Conservation (phyloP, 2,113 vertebrate genomes). For the Mixornis gularis region DNA sequence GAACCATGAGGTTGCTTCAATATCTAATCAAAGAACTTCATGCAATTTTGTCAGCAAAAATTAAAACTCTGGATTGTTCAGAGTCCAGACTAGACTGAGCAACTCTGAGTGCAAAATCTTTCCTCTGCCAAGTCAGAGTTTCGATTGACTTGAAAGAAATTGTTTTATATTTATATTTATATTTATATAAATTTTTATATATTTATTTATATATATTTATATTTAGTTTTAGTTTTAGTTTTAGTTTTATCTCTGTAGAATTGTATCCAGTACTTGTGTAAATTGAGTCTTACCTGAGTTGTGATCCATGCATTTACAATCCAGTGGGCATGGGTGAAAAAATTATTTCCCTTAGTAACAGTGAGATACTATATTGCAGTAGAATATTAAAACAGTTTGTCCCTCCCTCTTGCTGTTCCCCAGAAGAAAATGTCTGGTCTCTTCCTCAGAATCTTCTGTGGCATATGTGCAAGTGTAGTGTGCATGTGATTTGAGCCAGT, state of each 20-base stretch:
- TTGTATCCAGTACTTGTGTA: neutral
- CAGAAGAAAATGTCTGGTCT: neutral
- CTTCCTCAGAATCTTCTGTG: neutral
- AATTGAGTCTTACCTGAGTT: neutral
- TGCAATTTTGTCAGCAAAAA: neutral
- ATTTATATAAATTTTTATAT: too few species aligned
- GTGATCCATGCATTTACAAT: neutral
- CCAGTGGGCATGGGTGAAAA: neutral
- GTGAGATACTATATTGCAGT: neutral
- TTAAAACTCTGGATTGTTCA: neutral
- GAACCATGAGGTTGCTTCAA: neutral
- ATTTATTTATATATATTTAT: too few species aligned
- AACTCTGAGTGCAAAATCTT: neutral
- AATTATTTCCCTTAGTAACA: neutral
- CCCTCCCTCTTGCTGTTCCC: neutral
- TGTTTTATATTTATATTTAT: neutral
- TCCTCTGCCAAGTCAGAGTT: neutral
- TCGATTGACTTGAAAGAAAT: neutral
- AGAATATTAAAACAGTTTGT: neutral
- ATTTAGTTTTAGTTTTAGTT: too few species aligned
- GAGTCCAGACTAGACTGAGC: neutral
- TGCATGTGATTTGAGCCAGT: neutral
- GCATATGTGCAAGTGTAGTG: neutral
- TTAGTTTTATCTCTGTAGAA: neutral
- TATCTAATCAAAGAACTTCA: neutral